A percentile compares a stretch with the other conserved stretches of the same genome.
Conservation (phyloP, 2,797 vertebrate genomes). For the Hydrophis major region DNA sequence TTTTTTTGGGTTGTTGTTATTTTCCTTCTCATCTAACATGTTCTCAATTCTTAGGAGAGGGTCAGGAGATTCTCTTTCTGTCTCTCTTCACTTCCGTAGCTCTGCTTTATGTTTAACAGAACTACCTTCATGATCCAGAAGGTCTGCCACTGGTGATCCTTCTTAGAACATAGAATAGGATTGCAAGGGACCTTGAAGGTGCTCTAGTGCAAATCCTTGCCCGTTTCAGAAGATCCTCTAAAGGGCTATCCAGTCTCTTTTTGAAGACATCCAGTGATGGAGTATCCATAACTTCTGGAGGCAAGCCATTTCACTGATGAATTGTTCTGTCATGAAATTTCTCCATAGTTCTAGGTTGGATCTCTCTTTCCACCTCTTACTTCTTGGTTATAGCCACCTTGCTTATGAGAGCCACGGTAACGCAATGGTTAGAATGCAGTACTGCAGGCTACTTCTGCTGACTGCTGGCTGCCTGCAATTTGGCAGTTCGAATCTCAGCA, state of each 20-base stretch:
- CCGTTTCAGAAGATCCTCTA: not conserved
- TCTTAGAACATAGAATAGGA: not conserved
- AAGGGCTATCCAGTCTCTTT: not conserved
- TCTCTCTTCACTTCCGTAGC: not conserved
- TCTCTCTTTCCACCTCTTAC: not conserved
- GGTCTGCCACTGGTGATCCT: not conserved
- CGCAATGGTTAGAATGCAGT: too few relatives aligned
- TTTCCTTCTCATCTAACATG: not conserved
- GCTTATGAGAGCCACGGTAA: not conserved
- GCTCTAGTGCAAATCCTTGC: not conserved
- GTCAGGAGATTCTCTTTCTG: not conserved
- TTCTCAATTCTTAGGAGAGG: not conserved
- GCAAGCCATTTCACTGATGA: not conserved
- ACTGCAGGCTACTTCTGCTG: too few relatives aligned
- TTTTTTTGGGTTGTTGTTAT: not conserved
- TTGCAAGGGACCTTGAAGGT: not conserved
- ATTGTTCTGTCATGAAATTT: not conserved
- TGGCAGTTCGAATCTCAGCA: too few relatives aligned
- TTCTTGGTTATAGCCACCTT: not conserved
- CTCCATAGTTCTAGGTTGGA: not conserved
- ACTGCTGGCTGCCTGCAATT: too few relatives aligned
- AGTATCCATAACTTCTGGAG: not conserved
- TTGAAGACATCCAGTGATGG: not conserved
- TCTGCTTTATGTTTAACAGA: not conserved
- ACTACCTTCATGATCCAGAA: not conserved